Base-by-base conservation (phyloP, 2,113 vertebrate genomes). In the Petromus typicus region DNA sequence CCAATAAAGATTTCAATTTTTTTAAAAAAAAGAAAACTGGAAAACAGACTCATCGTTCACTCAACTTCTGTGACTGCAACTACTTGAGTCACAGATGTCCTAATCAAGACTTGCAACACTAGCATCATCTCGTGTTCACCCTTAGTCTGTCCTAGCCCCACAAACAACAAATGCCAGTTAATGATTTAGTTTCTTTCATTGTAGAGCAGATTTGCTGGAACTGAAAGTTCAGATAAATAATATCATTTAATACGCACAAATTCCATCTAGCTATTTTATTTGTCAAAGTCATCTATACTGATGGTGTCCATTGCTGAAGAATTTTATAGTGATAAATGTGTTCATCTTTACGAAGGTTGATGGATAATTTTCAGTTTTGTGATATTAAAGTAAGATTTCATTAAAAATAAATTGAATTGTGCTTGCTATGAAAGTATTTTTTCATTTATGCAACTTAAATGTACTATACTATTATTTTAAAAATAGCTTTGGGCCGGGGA, bases 351-450 rank as follows among this genome's bases (percentile, higher is more conserved):
- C 25, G 32, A 2, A 20, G 57, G 3, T 37, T 84, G 48, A 40
- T 81, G 25, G 8, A 10, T 61, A 86, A 54, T 54, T 86, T 95
- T 71, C 30, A 76, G n/a, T 67, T 95, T 80, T 87, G 30, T 85
- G 34, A 48, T 67, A 63, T 79, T 86, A 64, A 32, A 76, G 64
- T 76, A 86, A 83, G 86, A 40, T n/a, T n/a, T n/a, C n/a, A n/a
- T n/a, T n/a, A n/a, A n/a, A n/a, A n/a, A n/a, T n/a, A n/a, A n/a
- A n/a, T n/a, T n/a, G n/a, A n/a, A n/a, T n/a, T n/a, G n/a, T n/a
- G n/a, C n/a, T 16, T 90, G 3, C 2, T 82, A 22, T 69, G 34
- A 87, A 80, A 18, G 32, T 78, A 64, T 18, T 80, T 59, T 18
- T 86, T 82, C 84, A 67, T 73, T 73, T 4, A 57, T 11, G 1